These are phyloP conservation scores for Scalopus aquaticus DNA, from an alignment of 2,113 vertebrate species.

Conservation along the genomic window DNA sequence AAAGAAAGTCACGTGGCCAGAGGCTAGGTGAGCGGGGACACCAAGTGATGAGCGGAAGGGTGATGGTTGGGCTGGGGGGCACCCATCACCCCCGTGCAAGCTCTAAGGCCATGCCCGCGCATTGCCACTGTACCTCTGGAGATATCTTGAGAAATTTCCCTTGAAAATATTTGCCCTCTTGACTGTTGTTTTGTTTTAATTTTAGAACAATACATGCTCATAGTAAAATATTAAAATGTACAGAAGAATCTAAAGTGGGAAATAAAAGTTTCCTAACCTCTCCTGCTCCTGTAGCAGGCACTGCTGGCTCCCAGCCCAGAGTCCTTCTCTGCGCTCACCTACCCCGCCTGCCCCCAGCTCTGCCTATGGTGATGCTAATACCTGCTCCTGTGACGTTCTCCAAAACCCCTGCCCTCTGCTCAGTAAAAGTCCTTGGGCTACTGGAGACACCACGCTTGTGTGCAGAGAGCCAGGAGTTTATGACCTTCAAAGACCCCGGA, in stretches of 20 bases:
- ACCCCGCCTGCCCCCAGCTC: neutral
- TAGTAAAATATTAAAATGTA: neutral
- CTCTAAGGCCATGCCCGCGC: neutral
- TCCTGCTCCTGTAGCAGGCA: neutral
- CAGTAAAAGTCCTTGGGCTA: neutral
- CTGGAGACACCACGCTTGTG: neutral
- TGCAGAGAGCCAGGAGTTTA: neutral
- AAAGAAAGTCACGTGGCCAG: neutral
- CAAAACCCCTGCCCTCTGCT: neutral
- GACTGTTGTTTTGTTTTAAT: neutral
- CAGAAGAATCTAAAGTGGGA: neutral
- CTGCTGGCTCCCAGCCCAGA: accelerated
- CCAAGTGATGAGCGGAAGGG: too few species aligned
- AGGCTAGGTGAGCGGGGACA: neutral
- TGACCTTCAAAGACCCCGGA: neutral
- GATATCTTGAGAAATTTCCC: neutral
- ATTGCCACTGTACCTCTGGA: neutral
- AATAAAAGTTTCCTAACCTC: neutral
- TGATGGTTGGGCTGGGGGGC: neutral
- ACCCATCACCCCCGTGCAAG: too few species aligned
- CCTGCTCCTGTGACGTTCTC: neutral
- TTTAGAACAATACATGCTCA: neutral
- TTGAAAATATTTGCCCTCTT: neutral
- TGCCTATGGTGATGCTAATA: neutral
- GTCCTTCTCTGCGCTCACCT: neutral